Percentiles rank a stretch among this genome's conserved stretches.
Evolutionary conservation across 2,888 invertebrate genomes (phyloP).

Genomic region (Acleris cristana): DNA sequence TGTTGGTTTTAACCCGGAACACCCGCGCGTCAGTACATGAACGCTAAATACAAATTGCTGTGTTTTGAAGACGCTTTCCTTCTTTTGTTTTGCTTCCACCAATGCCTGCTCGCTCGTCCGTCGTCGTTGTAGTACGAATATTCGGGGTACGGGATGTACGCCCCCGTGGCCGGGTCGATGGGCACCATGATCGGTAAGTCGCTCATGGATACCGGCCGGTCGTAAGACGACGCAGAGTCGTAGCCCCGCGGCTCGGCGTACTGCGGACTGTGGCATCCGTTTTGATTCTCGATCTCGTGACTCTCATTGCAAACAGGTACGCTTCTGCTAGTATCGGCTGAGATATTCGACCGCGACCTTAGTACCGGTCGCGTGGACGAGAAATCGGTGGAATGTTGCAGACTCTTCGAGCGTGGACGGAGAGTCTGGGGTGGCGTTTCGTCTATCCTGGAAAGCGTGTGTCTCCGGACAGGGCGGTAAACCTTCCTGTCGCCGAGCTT

Average conservation of each 20-base stretch:
- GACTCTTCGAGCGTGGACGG: constrained; percentile 62
- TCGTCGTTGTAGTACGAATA: constrained; percentile 71
- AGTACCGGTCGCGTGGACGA: constrained; percentile 68
- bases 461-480: constrained; percentile 67
- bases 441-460: constrained; percentile 76
- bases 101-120: constrained; percentile 57
- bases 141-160: constrained; percentile 73
- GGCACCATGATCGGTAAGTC: constrained; percentile 74
- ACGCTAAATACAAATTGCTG: constrained; percentile 79
- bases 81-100: constrained; percentile 60
- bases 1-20: constrained; percentile 48
- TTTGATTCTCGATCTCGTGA: constrained; percentile 61
- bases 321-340: constrained; percentile 76
- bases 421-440: constrained; percentile 60
- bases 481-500: constrained; percentile 68
- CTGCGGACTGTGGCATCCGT: constrained; percentile 67
- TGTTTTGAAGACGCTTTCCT: constrained; percentile 62
- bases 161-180: constrained; percentile 65
- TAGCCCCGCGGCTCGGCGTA: constrained; percentile 71
- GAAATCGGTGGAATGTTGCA: constrained; percentile 69
- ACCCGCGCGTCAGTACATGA: constrained; percentile 79
- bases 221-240: constrained; percentile 63
- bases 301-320: constrained; percentile 76
- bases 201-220: constrained; percentile 68
- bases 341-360: constrained; percentile 73